Percentiles rank a stretch among this genome's conserved stretches.
Evolutionary conservation across 2,797 vertebrate genomes (phyloP).

Genomic region (Ibycter americanus): DNA sequence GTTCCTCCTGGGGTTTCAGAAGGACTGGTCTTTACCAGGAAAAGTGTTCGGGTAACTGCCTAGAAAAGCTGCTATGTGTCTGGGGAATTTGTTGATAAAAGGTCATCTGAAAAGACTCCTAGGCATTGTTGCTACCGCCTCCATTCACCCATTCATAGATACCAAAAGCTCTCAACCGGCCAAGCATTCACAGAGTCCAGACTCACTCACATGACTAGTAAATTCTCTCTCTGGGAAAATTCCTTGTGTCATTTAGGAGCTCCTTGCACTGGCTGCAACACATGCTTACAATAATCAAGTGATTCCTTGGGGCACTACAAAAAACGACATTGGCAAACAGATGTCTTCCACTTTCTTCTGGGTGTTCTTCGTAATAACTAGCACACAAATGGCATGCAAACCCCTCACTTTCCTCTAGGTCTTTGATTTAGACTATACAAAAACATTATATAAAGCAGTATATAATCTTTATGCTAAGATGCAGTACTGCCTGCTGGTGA

Average conservation of each 20-base stretch:
- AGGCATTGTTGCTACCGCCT: background rate
- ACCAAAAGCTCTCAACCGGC: background rate
- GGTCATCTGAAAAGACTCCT: background rate
- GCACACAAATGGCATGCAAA: background rate
- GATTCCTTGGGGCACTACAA: background rate
- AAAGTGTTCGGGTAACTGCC: background rate
- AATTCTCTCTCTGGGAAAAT: background rate
- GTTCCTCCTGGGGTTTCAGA: background rate
- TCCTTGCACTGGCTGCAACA: background rate
- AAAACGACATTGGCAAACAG: background rate
- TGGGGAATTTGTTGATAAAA: background rate
- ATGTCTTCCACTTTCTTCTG: background rate
- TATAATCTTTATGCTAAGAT: background rate
- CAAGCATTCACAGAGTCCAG: fast-evolving
- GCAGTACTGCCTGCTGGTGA: background rate
- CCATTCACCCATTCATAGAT: background rate
- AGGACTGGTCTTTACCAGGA: background rate
- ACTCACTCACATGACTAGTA: fast-evolving
- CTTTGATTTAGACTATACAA: background rate
- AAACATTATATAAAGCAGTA: background rate
- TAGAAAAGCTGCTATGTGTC: background rate
- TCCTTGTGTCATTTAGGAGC: background rate
- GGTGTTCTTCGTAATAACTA: background rate
- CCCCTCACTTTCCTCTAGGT: background rate
- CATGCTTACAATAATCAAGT: background rate